These are phyloP conservation scores for Meriones psammophilus DNA, from an alignment of 2,797 vertebrate genomes.

Conservation along the genomic window DNA sequence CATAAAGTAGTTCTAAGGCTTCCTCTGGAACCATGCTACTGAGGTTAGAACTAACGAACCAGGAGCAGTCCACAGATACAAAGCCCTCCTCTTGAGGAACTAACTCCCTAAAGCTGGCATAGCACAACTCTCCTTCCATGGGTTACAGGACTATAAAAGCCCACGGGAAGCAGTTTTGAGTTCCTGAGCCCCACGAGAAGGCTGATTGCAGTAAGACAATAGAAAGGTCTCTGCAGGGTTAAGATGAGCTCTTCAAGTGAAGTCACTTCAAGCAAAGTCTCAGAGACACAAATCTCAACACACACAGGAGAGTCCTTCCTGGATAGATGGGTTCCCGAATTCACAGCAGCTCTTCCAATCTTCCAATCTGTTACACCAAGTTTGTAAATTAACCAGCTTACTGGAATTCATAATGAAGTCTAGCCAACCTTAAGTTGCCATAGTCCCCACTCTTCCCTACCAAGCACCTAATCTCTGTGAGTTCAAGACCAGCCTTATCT, in stretches of 20 bases:
- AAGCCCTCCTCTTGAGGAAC: not conserved
- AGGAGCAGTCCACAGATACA: not conserved
- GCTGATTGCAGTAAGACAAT: not conserved
- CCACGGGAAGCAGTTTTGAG: too few relatives aligned
- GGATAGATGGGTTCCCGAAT: conserved; percentile 12
- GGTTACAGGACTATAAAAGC: not conserved
- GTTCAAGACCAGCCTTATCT: not conserved
- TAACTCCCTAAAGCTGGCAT: not conserved
- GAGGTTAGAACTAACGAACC: not conserved
- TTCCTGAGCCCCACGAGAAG: not conserved
- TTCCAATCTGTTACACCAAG: conserved; percentile 36
- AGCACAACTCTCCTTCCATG: not conserved
- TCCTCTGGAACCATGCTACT: not conserved
- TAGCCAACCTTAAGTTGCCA: conserved; percentile 16
- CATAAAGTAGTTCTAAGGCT: not conserved
- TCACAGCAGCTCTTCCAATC: not conserved
- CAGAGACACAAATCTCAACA: conserved; percentile 35
- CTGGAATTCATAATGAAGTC: conserved; percentile 60
- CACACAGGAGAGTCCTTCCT: not conserved
- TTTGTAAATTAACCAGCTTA: conserved; percentile 69
- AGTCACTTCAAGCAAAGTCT: conserved; percentile 50
- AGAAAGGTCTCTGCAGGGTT: not conserved
- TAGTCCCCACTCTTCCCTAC: not conserved
- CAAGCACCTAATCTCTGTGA: not conserved
- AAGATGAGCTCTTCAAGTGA: conserved; percentile 55